These are phyloP conservation scores for Stomatorhinus ivindoensis DNA, from an alignment of 2,113 vertebrate genomes.

Conservation along the genomic window DNA sequence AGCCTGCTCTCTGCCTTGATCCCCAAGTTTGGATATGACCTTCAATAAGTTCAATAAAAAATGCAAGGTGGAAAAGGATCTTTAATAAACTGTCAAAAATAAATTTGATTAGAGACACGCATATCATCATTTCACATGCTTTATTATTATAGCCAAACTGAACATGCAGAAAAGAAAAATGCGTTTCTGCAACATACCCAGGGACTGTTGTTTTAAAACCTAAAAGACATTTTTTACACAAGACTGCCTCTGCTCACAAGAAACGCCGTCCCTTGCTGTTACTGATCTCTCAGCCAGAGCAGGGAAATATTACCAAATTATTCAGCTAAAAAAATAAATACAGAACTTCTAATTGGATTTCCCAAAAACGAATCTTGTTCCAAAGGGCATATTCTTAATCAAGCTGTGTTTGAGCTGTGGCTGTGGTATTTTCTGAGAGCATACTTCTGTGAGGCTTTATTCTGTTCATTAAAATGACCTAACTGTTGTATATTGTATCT, in stretches of 20 bases:
- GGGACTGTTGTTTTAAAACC: neutral
- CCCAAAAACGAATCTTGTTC: neutral
- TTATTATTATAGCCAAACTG: neutral
- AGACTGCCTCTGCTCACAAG: constrained; percentile 24
- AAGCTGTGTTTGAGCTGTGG: neutral
- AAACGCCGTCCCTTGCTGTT: neutral
- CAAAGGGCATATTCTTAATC: neutral
- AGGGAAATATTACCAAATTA: neutral
- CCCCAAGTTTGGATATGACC: neutral
- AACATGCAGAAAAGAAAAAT: neutral
- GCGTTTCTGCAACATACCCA: neutral
- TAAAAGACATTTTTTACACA: constrained; percentile 22
- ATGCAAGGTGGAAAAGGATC: neutral
- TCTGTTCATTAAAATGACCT: neutral
- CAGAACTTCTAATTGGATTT: neutral
- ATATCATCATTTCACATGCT: neutral
- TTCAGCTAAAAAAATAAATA: neutral
- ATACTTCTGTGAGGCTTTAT: neutral
- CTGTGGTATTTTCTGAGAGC: neutral
- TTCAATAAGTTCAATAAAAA: neutral
- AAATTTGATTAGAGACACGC: neutral
- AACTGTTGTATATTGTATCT: neutral
- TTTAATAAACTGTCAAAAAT: neutral
- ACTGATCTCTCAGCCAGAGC: neutral
- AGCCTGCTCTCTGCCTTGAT: neutral